Conservation (phyloP, 2,888 invertebrate species). For the Lamellibrachia satsuma region DNA sequence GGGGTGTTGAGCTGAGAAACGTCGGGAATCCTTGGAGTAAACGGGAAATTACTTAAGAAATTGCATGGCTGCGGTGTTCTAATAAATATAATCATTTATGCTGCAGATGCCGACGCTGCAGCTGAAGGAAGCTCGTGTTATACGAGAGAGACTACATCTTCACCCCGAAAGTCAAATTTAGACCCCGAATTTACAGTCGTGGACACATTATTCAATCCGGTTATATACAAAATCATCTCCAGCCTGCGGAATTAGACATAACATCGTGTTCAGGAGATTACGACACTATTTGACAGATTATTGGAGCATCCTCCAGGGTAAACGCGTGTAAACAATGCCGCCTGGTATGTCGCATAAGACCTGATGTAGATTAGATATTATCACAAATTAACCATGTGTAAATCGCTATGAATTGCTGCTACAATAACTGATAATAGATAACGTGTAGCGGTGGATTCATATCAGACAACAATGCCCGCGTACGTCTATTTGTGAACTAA, state of each 20-base stretch:
- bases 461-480: neutral
- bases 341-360: neutral
- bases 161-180: neutral
- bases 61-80: neutral
- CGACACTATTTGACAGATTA: neutral
- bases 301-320: neutral
- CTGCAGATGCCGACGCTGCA: neutral
- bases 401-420: neutral
- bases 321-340: neutral
- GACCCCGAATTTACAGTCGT: neutral
- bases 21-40: too few species aligned
- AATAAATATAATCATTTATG: neutral
- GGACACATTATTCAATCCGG: neutral
- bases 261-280: neutral
- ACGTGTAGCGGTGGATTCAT: neutral
- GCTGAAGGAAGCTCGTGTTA: neutral
- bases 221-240: neutral
- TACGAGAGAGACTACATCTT: neutral
- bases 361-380: neutral
- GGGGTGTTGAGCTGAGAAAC: too few species aligned
- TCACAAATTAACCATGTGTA: neutral
- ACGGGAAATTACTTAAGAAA: neutral
- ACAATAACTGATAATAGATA: neutral
- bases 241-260: constrained; percentile 7
- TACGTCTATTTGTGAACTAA: neutral